Evolutionary conservation across 2,797 vertebrate genomes (phyloP).

Genomic region (Myotis myotis): DNA sequence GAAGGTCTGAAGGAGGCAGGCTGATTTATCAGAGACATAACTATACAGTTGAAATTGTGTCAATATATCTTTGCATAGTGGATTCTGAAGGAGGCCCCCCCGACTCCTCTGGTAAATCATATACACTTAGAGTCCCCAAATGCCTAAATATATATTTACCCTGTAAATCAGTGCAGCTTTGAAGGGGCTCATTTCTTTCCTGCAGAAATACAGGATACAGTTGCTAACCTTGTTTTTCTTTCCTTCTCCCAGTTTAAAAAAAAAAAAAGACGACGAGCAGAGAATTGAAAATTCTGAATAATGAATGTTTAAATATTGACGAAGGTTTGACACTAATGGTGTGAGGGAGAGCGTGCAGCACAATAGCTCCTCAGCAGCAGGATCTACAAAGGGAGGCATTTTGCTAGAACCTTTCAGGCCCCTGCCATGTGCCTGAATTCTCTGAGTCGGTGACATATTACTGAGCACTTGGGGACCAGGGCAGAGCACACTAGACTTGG

Average conservation of each 20-base stretch:
- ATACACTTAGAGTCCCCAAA: conserved; percentile 76
- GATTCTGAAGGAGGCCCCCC: conserved; percentile 68
- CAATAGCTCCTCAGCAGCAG: neutral
- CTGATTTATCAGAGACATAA: conserved; percentile 76
- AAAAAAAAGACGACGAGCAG: neutral
- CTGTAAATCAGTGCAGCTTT: conserved; percentile 75
- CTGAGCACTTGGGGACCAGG: neutral
- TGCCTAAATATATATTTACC: conserved; percentile 80
- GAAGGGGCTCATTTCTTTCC: conserved; percentile 74
- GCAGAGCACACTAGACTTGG: neutral
- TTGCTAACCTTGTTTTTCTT: conserved; percentile 73
- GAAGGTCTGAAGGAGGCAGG: conserved; percentile 68
- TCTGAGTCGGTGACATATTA: neutral
- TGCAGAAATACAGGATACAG: conserved; percentile 59
- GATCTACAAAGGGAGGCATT: neutral
- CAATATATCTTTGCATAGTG: conserved; percentile 77
- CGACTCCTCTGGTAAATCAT: conserved; percentile 77
- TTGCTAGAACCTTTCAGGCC: neutral
- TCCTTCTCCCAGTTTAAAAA: conserved; percentile 5
- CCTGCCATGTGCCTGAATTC: conserved; percentile 40
- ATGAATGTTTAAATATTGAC: conserved; percentile 79
- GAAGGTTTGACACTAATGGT: conserved; percentile 73
- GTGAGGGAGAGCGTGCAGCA: neutral
- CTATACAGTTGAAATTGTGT: conserved; percentile 74
- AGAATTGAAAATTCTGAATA: conserved; percentile 77